Evolutionary conservation across 2,888 invertebrate genomes (phyloP).

Genomic region (Venustoraphidia nigricollis): DNA sequence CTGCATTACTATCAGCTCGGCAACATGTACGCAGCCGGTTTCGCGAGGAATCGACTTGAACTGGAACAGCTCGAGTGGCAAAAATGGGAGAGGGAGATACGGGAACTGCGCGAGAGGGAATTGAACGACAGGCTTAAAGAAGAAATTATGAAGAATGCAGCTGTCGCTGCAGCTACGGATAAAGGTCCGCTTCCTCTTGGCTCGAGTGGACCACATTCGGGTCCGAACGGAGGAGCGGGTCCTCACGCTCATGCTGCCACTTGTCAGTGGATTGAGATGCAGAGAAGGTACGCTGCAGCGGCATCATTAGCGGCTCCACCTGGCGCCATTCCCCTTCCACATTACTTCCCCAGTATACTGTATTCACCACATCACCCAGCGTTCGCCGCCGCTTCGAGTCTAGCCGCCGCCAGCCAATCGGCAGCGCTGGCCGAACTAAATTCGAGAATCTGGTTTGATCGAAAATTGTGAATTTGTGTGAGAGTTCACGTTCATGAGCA

Average conservation of each 20-base stretch:
- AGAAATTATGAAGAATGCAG: conserved; percentile 64
- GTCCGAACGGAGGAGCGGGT: conserved; percentile 8
- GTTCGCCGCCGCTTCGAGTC: conserved; percentile 53
- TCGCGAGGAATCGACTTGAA: conserved; percentile 33
- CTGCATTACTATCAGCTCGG: conserved; percentile 65
- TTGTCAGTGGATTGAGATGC: conserved; percentile 69
- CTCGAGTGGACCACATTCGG: conserved; percentile 14
- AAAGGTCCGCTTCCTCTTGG: conserved; percentile 32
- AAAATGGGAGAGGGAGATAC: conserved; percentile 58
- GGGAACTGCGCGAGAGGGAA: conserved; percentile 64
- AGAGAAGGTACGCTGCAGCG: conserved; percentile 40
- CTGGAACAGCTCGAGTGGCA: conserved; percentile 53
- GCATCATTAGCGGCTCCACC: conserved; percentile 26
- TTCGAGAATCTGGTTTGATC: too few species aligned
- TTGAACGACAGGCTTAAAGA: conserved; percentile 76
- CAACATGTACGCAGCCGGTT: conserved; percentile 65
- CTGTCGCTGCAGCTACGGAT: conserved; percentile 33
- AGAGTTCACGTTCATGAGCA: too few species aligned
- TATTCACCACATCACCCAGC: conserved; percentile 13
- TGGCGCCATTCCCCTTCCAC: background rate
- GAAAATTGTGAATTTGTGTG: too few species aligned
- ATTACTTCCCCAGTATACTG: background rate
- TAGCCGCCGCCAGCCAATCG: conserved; percentile 43
- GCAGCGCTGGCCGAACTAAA: conserved; percentile 80
- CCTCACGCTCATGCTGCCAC: conserved; percentile 34